Percentiles rank a stretch among this genome's conserved stretches.
Conservation (phyloP, 1,140 invertebrate species). For the Rhyacophila brunnea region DNA sequence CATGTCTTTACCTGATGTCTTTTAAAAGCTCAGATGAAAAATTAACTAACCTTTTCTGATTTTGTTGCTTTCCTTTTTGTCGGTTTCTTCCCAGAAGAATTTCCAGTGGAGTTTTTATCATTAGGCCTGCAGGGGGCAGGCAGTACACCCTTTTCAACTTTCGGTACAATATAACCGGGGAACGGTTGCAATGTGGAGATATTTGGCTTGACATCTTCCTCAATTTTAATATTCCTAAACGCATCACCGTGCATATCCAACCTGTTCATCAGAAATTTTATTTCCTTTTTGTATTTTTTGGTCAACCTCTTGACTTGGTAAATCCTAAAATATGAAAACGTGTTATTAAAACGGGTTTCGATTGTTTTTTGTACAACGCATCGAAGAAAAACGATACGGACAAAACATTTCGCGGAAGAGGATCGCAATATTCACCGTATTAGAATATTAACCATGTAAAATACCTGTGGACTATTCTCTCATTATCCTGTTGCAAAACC, state of each 20-base stretch:
- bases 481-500: slow-evolving; percentile 64
- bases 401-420: too few relatives aligned
- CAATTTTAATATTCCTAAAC: slow-evolving; percentile 42
- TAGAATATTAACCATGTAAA: background rate
- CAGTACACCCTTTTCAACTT: slow-evolving; percentile 22
- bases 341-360: too few relatives aligned
- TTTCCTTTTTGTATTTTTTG: slow-evolving; percentile 56
- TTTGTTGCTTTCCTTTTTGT: slow-evolving; percentile 51
- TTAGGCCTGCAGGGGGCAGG: slow-evolving; percentile 5
- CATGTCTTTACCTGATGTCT: too few relatives aligned
- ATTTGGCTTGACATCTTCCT: slow-evolving; percentile 45
- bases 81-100: slow-evolving; percentile 44
- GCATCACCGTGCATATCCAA: slow-evolving; percentile 53
- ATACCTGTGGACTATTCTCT: slow-evolving; percentile 62
- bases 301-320: slow-evolving; percentile 60
- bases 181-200: slow-evolving; percentile 41
- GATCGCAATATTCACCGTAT: too few relatives aligned
- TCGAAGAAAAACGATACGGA: too few relatives aligned
- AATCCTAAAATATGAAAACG: slow-evolving; percentile 48
- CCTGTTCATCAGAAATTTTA: slow-evolving; percentile 53
- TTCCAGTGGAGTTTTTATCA: slow-evolving; percentile 29
- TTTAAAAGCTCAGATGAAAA: too few relatives aligned
- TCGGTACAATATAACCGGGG: slow-evolving; percentile 26
- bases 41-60: slow-evolving; percentile 47
- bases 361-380: too few relatives aligned